Conservation (phyloP, 2,797 vertebrate genomes). For the Parauchenoglanis ngamensis region DNA sequence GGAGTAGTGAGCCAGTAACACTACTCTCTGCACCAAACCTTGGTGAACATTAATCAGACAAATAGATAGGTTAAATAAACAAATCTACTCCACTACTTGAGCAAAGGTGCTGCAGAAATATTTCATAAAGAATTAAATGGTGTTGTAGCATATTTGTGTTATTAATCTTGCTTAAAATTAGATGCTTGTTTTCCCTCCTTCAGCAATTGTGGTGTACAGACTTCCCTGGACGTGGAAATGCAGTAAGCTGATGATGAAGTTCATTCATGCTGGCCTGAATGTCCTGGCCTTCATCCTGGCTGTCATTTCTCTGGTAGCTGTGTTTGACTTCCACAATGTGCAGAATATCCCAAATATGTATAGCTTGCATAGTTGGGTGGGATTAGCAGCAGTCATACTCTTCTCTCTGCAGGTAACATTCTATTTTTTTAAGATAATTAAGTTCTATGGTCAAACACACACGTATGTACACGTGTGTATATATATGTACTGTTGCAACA, state of each 20-base stretch:
- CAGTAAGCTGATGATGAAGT: conserved; percentile 92
- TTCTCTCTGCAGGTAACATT: conserved; percentile 85
- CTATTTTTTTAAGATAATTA: neutral
- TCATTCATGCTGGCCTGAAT: conserved; percentile 86
- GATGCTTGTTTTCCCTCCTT: conserved; percentile 31
- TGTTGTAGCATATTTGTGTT: neutral
- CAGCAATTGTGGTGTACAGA: conserved; percentile 94
- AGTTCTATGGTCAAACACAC: neutral
- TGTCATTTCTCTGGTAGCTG: conserved; percentile 83
- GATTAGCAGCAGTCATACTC: conserved; percentile 79
- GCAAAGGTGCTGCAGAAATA: neutral
- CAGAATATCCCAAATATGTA: conserved; percentile 90
- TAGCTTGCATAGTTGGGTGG: conserved; percentile 97
- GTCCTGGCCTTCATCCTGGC: conserved; percentile 78
- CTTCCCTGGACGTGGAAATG: conserved; percentile 94
- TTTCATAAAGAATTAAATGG: neutral
- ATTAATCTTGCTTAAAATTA: neutral
- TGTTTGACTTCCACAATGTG: conserved; percentile 88
- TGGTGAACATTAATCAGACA: neutral
- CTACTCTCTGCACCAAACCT: neutral
- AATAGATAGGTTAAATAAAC: neutral
- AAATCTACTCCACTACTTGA: neutral
- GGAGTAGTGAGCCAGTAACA: neutral
- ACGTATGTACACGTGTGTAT: neutral
- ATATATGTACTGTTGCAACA: neutral